Base-by-base conservation (phyloP, 2,113 vertebrate genomes). In the Sula dactylatra region DNA sequence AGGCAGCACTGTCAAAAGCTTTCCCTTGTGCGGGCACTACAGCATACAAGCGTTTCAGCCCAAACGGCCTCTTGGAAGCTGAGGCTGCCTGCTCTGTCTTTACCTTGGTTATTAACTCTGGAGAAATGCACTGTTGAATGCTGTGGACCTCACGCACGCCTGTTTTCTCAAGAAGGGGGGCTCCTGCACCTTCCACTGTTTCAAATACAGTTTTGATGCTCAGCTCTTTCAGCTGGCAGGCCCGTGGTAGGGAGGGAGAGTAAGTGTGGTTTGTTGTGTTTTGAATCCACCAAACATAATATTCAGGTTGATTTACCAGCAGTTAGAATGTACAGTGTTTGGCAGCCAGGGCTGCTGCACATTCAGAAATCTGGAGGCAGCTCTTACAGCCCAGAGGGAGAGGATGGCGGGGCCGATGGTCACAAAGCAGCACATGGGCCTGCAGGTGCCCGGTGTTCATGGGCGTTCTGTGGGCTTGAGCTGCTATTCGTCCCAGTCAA, bases 61-160 rank as follows among this genome's bases (percentile, higher is more conserved):
- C 74, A 49, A 45, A 49, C 8, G 0, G 2, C 34, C 26, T 14
- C 55, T 38, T 1, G 19, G 69, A 25, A 78, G 85, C 69, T 11
- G 54, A 49, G 50, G 29, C 56, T 7, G 16, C 1, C 2, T 9
- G 42, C 59, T 81, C 40, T 3, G 3, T 8, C 44, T 3, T 13
- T 40, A 26, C 76, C 49, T 38, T 6, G 47, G 38, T 56, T 22
- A 3, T n/a, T 6, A 25, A 7, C 59, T 47, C 45, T 9, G 77
- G 21, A 69, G 45, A 44, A 71, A 26, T 0, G 45, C 31, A 3
- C 40, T 29, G 49, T n/a, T 24, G 12, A 4, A 47, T 17, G 54
- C 40, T 21, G 27, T 0, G 1, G 58, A 16, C 26, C 67, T 14
- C 12, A 16, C 4, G n/a, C 66, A 21, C 0, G 0, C 21, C 64